A percentile compares a stretch with the other conserved stretches of the same genome.
Conservation (phyloP, 2,113 vertebrate species). For the Misgurnus anguillicaudatus region DNA sequence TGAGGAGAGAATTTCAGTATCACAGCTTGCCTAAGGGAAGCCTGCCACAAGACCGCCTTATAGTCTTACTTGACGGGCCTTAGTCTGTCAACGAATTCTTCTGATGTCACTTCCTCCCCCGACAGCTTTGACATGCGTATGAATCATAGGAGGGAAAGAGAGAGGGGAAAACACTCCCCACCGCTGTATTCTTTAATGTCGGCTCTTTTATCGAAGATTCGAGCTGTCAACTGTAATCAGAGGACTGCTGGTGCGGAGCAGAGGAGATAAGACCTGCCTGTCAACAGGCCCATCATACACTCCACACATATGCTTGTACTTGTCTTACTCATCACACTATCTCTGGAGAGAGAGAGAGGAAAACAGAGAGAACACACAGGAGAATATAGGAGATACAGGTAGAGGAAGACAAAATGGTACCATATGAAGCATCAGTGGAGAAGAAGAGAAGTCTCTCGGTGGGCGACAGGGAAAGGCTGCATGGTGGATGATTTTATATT, state of each 20-base stretch:
- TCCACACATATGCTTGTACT: constrained; percentile 68
- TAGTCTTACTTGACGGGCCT: constrained; percentile 71
- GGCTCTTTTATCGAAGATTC: constrained; percentile 75
- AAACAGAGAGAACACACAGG: constrained; percentile 25
- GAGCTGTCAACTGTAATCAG: constrained; percentile 77
- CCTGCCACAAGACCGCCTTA: constrained; percentile 73
- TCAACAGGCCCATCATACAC: constrained; percentile 65
- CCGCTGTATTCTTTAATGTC: constrained; percentile 77
- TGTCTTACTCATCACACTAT: constrained; percentile 63
- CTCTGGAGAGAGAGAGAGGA: constrained; percentile 56
- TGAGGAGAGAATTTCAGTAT: constrained; percentile 67
- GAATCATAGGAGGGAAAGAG: constrained; percentile 43
- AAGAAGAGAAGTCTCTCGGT: neutral
- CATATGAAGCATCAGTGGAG: constrained; percentile 1
- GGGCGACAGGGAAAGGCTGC: neutral
- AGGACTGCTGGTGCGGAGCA: constrained; percentile 60
- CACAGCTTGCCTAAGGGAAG: constrained; percentile 75
- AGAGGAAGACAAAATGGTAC: constrained; percentile 55
- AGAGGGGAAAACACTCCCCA: constrained; percentile 56
- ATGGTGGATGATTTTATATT: neutral
- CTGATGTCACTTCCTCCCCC: constrained; percentile 76
- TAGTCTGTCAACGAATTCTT: constrained; percentile 70
- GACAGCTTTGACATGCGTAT: constrained; percentile 71
- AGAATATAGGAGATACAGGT: constrained; percentile 38
- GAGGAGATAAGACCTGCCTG: constrained; percentile 73